Evolutionary conservation across 2,888 invertebrate genomes (phyloP), one percentile per base, ranked within the genome.

Genomic region (Himalopsyche tibetana): DNA sequence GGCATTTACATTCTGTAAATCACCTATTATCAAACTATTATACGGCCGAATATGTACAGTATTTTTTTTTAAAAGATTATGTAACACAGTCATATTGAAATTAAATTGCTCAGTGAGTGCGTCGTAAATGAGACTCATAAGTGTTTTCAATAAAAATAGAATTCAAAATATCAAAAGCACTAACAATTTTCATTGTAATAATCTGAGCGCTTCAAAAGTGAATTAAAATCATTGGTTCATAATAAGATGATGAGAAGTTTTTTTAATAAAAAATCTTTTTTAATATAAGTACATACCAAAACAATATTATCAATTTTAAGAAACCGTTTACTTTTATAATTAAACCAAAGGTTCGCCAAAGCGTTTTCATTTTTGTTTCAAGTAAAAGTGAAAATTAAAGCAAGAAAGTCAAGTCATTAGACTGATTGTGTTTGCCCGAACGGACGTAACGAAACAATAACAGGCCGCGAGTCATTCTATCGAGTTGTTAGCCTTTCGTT

Each of bases 381-480:
- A 28, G 82, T 82, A 82, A 51, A 81, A 51, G 51, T 45, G 81
- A 82, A 55, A 82, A 82, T 82, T 82, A 82, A 82, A 81, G 28
- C 42, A 74, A 55, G 84, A 69, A 36, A 79, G 55, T 42, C 69
- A 69, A 84, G 42, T 84, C 74, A 84, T 79, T 84, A 74, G 19
- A 51, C 51, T 84, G 84, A 84, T 84, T 84, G 84, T 84, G 84
- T 84, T 84, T 55, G 69, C 42, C 36, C 69, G 79, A 84, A 84
- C 84, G 84, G 84, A 84, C 80, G 51, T 84, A 79, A 84, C 69
- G 84, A 69, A 84, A 84, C 84, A 84, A 84, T 84, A 84, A 84
- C 79, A 79, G 82, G 82, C 82, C 55, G 82, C 55, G 36, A 55
- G 55, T 55, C 82, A 45, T 82, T 82, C 55, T 56, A 55, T n/a